phyloP scores from a whole-genome alignment of 92 coral and sea anemone genomes.

The Paragorgia papillata region DNA sequence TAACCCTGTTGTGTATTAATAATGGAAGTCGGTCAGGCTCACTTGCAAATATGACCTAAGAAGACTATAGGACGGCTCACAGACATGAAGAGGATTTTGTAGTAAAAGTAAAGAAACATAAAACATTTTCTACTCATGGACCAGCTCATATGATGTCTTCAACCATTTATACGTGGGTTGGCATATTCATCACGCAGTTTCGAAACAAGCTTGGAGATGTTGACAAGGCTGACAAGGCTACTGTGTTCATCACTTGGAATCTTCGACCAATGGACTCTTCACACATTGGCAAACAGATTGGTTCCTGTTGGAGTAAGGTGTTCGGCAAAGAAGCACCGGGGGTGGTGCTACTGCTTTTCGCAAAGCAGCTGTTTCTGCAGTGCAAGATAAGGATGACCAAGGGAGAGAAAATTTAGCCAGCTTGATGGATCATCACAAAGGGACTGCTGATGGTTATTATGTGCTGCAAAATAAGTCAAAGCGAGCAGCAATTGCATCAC shows the following conservation, averaged over 20 bases:
- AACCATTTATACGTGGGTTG: conserved; percentile 6
- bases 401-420: conserved; percentile 56
- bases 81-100: conserved; percentile 26
- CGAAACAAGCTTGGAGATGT: conserved; percentile 21
- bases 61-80: conserved; percentile 2
- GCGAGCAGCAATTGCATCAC: conserved; percentile 53
- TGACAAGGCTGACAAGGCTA: conserved; percentile 8
- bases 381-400: conserved; percentile 41
- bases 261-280: conserved; percentile 20
- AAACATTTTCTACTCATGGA: conserved; percentile 25
- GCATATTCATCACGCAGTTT: conserved; percentile 5
- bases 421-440: conserved; percentile 62
- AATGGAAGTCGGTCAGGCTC: conserved; percentile 33
- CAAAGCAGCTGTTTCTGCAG: conserved; percentile 52
- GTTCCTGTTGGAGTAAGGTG: conserved; percentile 28
- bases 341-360: conserved; percentile 22
- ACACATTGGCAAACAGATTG: conserved; percentile 22
- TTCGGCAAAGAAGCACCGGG: background rate
- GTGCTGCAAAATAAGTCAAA: conserved; percentile 41
- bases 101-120: conserved; percentile 12
- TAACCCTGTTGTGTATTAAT: conserved; percentile 2
- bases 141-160: conserved; percentile 28
- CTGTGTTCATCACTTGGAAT: conserved; percentile 19
- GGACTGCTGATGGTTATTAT: conserved; percentile 47
- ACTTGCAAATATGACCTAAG: conserved; percentile 25